Evolutionary conservation across 2,113 vertebrate genomes (phyloP), one percentile per base, ranked within the genome.

Genomic region (Loxodonta africana): DNA sequence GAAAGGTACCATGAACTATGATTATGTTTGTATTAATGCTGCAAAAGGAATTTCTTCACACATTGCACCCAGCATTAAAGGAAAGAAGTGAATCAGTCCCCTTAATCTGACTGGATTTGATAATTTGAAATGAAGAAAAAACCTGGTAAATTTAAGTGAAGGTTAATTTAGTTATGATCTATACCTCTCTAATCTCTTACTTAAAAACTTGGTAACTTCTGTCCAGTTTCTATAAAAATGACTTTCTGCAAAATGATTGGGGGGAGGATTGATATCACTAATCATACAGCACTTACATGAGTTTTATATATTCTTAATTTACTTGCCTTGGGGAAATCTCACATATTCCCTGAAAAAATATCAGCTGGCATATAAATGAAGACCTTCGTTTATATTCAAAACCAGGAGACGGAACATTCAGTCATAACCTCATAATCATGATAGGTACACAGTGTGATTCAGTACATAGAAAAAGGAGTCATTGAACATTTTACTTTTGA

Each of bases 401-500:
- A 94, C 62, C 28, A 88, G 83, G 86, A 87, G 63, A 91, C 95
- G 93, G 92, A 82, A 95, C 88, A 74, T 93, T 92, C 95, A 81
- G 37, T 91, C 41, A 84, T 92, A 98, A 96, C 80, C 80, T 90
- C 81, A 92, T 82, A 91, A 93, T 82, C 76, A 87, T 78, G 86
- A 88, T 95, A 94, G 62, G 93, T 94, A 96, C 95, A 98, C 63
- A 90, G 92, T 94, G 78, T 95, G 73, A 41, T 94, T 96, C 7
- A 2, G 85, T 48, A 23, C 91, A 85, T 46, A 93, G 95, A 96
- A 96, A 88, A 97, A 95, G 91, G 83, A 92, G 71, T 94, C 97
- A 97, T 92, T 98, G 95, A 95, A 74, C 8, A 82, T 78, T 98
- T 97, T 73, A 92, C 80, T 91, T 95, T 90, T 96, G 89, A 93